These are phyloP conservation scores for Fabriciana adippe DNA, from an alignment of 2,888 invertebrate genomes.

Conservation along the genomic window DNA sequence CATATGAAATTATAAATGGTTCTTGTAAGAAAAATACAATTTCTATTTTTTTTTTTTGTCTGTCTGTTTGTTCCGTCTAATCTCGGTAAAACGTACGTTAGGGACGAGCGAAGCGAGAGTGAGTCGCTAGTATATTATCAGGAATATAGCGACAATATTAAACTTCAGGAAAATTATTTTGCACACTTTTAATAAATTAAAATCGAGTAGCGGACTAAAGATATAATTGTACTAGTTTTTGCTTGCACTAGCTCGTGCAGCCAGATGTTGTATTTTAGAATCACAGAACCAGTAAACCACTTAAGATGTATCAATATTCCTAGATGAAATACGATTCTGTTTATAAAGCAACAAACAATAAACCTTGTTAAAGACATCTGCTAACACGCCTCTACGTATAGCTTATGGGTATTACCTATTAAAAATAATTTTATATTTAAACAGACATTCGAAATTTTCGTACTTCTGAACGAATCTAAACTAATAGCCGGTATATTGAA, in stretches of 20 bases:
- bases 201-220: conserved; percentile 12
- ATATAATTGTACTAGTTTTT: conserved; percentile 20
- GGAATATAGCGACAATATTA: background rate
- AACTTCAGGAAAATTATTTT: background rate
- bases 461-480: background rate
- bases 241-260: background rate
- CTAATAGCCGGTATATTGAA: conserved; percentile 3
- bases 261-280: conserved; percentile 23
- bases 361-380: conserved; percentile 22
- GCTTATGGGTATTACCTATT: background rate
- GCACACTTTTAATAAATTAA: conserved; percentile 9
- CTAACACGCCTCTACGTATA: conserved; percentile 10
- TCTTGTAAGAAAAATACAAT: too few species aligned
- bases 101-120: too few species aligned
- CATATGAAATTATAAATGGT: too few species aligned
- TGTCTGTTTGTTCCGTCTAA: too few species aligned
- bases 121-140: too few species aligned
- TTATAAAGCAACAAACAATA: conserved; percentile 25
- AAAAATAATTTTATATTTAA: conserved; percentile 2
- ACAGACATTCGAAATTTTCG: background rate
- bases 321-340: conserved; percentile 22
- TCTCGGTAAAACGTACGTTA: too few species aligned
- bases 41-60: too few species aligned
- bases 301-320: conserved; percentile 25
- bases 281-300: conserved; percentile 23